Evolutionary conservation across 2,888 invertebrate genomes (phyloP).

Genomic region (Perizoma flavofasciatum): DNA sequence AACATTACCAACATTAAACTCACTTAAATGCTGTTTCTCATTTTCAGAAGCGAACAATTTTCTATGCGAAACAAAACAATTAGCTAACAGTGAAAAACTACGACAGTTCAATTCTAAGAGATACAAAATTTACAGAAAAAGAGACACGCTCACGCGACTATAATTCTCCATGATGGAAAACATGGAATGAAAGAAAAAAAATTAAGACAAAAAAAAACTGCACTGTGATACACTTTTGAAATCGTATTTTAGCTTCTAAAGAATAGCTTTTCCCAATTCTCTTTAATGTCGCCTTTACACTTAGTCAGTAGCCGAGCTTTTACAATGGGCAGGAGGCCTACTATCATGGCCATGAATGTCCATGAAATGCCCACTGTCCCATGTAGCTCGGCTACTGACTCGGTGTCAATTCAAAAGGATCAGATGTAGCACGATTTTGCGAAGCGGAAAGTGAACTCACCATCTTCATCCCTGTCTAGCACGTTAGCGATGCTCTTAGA

Average conservation of each 20-base stretch:
- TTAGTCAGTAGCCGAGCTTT: too few species aligned
- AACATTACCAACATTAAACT: neutral
- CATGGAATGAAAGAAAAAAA: too few species aligned
- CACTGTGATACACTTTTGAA: too few species aligned
- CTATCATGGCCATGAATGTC: too few species aligned
- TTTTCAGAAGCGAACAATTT: constrained; percentile 7
- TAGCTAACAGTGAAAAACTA: neutral
- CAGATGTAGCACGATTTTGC: constrained; percentile 20
- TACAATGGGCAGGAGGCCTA: too few species aligned
- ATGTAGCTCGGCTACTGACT: too few species aligned
- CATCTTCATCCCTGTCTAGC: constrained; percentile 81
- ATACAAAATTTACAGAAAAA: neutral
- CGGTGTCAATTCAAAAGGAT: constrained; percentile 9
- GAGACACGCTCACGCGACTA: neutral
- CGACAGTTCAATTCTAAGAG: neutral
- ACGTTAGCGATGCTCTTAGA: constrained; percentile 76
- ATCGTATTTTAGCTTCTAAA: too few species aligned
- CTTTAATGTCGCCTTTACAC: too few species aligned
- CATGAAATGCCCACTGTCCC: too few species aligned
- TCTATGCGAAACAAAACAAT: constrained; percentile 1
- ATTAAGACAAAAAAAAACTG: too few species aligned
- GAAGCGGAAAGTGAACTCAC: constrained; percentile 52
- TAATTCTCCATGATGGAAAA: too few species aligned
- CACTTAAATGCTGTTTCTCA: constrained; percentile 5
- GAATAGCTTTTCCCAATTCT: too few species aligned